Percentiles rank a stretch among this genome's conserved stretches.
Conservation (phyloP, 92 coral and sea anemone genomes). For the Zoanthus solanderi region DNA sequence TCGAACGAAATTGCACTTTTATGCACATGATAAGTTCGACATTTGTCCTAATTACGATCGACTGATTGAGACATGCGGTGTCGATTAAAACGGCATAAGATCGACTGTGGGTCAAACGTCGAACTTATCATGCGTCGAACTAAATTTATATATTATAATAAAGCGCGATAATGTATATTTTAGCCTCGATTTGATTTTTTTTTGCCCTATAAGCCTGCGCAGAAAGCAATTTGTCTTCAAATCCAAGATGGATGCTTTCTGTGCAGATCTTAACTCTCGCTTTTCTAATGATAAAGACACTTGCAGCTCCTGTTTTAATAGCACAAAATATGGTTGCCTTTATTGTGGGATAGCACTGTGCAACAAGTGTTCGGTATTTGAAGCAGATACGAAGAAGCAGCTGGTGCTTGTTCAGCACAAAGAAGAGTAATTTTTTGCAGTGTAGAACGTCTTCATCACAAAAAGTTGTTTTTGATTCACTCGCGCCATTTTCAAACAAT, state of each 20-base stretch:
- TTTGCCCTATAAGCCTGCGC: conserved; percentile 12
- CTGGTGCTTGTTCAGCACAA: no score
- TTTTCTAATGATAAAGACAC: conserved; percentile 26
- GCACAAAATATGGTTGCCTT: conserved; percentile 58
- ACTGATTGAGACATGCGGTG: not conserved
- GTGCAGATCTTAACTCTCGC: conserved; percentile 7
- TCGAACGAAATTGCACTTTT: not conserved
- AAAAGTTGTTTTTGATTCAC: no score
- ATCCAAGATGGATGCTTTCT: conserved; percentile 9
- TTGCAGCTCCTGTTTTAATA: conserved; percentile 55
- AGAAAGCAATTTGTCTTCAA: conserved; percentile 10
- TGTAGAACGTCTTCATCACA: no score
- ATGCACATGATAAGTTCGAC: no score
- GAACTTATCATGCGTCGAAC: conserved; percentile 27
- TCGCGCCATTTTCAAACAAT: no score
- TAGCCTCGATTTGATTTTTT: conserved; percentile 11
- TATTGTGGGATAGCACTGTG: conserved; percentile 54
- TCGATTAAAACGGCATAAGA: conserved; percentile 18
- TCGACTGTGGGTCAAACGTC: conserved; percentile 27
- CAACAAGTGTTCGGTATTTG: conserved; percentile 57
- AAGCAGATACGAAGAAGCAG: not conserved
- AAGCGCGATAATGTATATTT: conserved; percentile 17
- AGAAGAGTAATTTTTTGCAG: no score
- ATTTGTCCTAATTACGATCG: not conserved
- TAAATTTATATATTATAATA: conserved; percentile 8